A percentile compares a stretch with the other conserved stretches of the same genome.
Evolutionary conservation across 2,113 vertebrate genomes (phyloP).

Genomic region (Trachemys scripta): DNA sequence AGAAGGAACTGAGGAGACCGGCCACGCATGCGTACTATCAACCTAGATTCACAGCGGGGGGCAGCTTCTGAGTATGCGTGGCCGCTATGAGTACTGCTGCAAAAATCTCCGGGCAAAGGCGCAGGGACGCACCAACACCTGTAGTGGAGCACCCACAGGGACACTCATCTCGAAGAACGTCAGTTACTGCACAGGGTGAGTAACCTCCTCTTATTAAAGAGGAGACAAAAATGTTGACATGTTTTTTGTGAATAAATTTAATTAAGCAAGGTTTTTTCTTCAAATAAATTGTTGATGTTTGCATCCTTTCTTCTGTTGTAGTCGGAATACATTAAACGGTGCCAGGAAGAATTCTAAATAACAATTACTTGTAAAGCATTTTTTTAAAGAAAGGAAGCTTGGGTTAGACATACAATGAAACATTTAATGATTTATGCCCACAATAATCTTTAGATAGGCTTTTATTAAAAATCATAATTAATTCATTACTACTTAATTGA

Average conservation of each 20-base stretch:
- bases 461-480: neutral
- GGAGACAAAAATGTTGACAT: neutral
- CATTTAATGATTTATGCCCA: neutral
- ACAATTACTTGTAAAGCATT: neutral
- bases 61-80: no score
- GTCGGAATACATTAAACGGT: neutral
- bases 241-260: neutral
- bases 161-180: no score
- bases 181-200: no score
- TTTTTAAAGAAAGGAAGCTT: neutral
- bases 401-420: neutral
- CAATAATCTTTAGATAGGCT: neutral
- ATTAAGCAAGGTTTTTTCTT: neutral
- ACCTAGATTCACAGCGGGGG: no score
- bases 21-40: no score
- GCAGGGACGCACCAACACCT: no score
- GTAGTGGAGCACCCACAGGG: no score
- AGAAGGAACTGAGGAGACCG: no score
- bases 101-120: no score
- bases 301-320: neutral
- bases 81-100: no score
- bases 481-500: neutral
- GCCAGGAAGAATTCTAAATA: neutral
- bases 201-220: no score
- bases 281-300: neutral